Evolutionary conservation across 2,797 vertebrate genomes (phyloP).

Genomic region (Lacerta agilis): DNA sequence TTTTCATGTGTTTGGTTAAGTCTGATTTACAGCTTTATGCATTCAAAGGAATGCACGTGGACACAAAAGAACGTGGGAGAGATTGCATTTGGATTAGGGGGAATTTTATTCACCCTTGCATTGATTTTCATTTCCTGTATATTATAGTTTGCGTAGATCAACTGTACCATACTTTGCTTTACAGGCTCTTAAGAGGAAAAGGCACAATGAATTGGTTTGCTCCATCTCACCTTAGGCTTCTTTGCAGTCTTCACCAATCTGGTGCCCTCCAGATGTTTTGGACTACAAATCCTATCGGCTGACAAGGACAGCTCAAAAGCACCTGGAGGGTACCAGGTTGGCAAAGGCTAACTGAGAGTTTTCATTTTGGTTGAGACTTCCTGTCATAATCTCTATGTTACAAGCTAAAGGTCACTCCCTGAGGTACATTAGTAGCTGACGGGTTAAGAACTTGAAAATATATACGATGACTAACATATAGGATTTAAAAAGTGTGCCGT

Average conservation of each 20-base stretch:
- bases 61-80: no score
- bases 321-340: no score
- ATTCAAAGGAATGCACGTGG: no score
- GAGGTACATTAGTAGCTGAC: not conserved
- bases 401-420: slow-evolving; percentile 13
- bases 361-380: not conserved
- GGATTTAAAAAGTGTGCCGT: not conserved
- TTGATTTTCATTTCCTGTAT: slow-evolving; percentile 6
- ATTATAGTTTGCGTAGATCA: not conserved
- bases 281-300: no score
- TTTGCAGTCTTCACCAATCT: not conserved
- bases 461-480: not conserved
- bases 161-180: not conserved
- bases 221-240: not conserved
- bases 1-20: no score
- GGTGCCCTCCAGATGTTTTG: no score
- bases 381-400: slow-evolving; percentile 7
- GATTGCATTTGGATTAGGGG: not conserved
- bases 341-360: not conserved
- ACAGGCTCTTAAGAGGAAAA: not conserved
- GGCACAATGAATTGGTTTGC: not conserved
- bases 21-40: no score
- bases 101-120: not conserved
- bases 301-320: no score
- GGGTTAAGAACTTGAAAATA: not conserved